phyloP scores from a whole-genome alignment of 1,140 invertebrate species.

The Nixonia krombeini region DNA sequence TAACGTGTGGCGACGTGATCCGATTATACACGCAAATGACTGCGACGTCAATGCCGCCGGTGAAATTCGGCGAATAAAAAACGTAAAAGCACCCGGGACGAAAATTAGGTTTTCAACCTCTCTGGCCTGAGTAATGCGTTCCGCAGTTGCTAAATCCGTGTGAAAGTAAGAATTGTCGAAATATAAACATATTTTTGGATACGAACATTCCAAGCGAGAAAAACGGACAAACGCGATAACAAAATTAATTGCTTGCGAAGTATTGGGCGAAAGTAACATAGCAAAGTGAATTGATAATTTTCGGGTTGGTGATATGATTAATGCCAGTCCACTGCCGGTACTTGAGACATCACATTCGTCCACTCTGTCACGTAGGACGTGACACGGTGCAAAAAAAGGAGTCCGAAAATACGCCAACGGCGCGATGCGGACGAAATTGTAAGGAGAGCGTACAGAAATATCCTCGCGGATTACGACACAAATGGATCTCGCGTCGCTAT shows the following conservation, averaged over 20 bases:
- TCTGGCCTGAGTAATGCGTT: too few species aligned
- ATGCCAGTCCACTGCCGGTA: background rate
- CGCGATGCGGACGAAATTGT: constrained; percentile 10
- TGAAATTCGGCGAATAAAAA: background rate
- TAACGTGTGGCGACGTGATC: constrained; percentile 57
- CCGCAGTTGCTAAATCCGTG: background rate
- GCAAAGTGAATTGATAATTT: too few species aligned
- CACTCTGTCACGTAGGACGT: background rate
- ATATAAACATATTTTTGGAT: too few species aligned
- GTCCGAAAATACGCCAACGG: background rate
- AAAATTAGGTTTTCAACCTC: background rate
- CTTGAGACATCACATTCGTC: background rate
- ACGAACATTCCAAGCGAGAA: too few species aligned
- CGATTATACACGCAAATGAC: constrained; percentile 41
- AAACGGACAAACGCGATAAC: too few species aligned
- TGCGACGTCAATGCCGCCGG: constrained; percentile 1
- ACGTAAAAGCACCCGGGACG: background rate
- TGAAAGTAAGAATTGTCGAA: too few species aligned
- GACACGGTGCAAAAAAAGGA: constrained; percentile 6
- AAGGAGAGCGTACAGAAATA: constrained; percentile 16
- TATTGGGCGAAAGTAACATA: too few species aligned
- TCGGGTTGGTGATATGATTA: background rate
- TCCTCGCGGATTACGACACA: background rate
- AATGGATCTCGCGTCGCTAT: constrained; percentile 17
- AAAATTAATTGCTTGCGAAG: too few species aligned